Evolutionary conservation across 2,888 invertebrate species (phyloP).

Genomic region (Eilema caniola): DNA sequence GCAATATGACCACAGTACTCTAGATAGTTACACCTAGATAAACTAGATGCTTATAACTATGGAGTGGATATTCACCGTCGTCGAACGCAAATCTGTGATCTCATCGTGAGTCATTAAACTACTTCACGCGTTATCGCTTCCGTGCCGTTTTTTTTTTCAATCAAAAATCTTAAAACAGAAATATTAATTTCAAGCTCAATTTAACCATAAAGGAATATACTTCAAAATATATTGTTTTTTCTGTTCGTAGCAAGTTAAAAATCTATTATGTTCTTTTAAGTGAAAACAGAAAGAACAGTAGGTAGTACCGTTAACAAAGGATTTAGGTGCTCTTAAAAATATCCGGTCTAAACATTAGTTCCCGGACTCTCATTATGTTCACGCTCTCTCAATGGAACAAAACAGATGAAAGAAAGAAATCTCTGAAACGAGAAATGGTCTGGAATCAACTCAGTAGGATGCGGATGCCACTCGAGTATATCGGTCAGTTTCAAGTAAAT

Average conservation of each 20-base stretch:
- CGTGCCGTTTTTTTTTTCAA: neutral
- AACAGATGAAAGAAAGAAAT: constrained; percentile 73
- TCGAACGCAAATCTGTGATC: neutral
- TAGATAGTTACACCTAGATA: too few relatives aligned
- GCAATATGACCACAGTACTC: too few relatives aligned
- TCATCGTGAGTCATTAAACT: too few relatives aligned
- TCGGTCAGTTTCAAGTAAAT: constrained; percentile 40
- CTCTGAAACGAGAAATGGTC: constrained; percentile 71
- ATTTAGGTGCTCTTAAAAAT: constrained; percentile 64
- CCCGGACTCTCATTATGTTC: constrained; percentile 71
- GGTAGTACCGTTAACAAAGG: constrained; percentile 51
- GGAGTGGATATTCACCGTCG: neutral
- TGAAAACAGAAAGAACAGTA: constrained; percentile 49
- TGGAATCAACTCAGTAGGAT: constrained; percentile 59
- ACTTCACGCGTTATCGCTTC: neutral
- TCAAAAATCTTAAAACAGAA: neutral
- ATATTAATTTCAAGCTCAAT: constrained; percentile 17
- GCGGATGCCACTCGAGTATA: constrained; percentile 53
- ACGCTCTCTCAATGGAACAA: constrained; percentile 69
- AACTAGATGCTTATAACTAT: too few relatives aligned
- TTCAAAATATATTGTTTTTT: constrained; percentile 20
- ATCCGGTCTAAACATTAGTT: constrained; percentile 72
- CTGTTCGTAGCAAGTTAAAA: constrained; percentile 19
- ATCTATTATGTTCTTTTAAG: constrained; percentile 42
- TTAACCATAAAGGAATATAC: constrained; percentile 14